Evolutionary conservation across 2,797 vertebrate genomes (phyloP).

Genomic region (Girardinus metallicus): DNA sequence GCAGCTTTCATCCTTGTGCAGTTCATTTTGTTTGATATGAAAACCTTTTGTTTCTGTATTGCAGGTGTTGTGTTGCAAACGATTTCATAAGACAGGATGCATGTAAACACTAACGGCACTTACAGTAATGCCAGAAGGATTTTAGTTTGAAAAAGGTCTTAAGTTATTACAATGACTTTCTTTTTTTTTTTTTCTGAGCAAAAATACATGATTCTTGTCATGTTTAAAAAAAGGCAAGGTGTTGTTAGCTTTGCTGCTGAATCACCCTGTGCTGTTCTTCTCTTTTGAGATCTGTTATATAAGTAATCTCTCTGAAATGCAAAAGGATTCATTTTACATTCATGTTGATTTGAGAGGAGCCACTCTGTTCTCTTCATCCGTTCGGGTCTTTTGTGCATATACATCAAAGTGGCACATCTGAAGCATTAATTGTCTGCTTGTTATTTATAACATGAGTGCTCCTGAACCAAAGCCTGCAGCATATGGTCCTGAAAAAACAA

Average conservation of each 20-base stretch:
- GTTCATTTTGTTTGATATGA: not conserved
- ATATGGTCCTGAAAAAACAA: not conserved
- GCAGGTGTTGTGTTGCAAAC: not conserved
- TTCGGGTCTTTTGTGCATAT: constrained; percentile 5
- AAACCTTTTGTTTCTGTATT: not conserved
- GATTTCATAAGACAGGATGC: not conserved
- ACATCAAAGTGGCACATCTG: constrained; percentile 14
- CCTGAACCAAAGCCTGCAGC: not conserved
- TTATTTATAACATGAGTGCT: constrained; percentile 5
- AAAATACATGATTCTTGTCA: not conserved
- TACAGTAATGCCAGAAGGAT: not conserved
- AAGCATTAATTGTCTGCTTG: constrained; percentile 7
- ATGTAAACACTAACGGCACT: not conserved
- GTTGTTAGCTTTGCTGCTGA: not conserved
- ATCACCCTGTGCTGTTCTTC: not conserved
- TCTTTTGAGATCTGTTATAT: not conserved
- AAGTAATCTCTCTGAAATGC: constrained; percentile 10
- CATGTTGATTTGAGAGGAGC: not conserved
- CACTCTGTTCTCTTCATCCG: constrained; percentile 1
- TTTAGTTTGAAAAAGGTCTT: not conserved
- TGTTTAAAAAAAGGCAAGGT: not conserved
- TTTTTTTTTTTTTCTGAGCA: not conserved
- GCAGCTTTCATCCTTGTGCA: not conserved
- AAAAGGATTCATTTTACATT: constrained; percentile 1
- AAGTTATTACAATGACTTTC: not conserved